Conservation (phyloP, 1,140 invertebrate species). For the Aphelenchoides fujianensis region DNA sequence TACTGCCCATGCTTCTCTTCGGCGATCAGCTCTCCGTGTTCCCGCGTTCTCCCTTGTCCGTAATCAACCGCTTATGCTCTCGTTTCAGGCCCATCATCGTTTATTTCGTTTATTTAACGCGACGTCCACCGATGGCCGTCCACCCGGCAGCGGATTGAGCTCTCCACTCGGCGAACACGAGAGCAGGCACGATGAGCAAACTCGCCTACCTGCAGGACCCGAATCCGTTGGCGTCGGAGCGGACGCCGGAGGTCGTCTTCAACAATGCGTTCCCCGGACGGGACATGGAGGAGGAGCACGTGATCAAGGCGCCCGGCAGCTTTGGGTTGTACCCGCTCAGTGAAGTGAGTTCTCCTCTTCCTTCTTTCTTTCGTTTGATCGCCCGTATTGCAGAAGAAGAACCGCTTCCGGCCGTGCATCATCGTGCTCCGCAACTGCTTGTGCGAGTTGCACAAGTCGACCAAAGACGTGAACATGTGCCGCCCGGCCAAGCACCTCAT, state of each 20-base stretch:
- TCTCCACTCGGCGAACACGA: too few species aligned
- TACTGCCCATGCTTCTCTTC: too few species aligned
- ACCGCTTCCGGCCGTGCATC: neutral
- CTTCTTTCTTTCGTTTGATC: neutral
- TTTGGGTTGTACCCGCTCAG: neutral
- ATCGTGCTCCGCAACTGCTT: neutral
- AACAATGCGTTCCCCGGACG: neutral
- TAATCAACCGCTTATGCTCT: too few species aligned
- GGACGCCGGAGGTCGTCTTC: neutral
- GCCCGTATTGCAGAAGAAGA: conserved; percentile 1
- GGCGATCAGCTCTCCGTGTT: too few species aligned
- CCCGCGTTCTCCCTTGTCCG: too few species aligned
- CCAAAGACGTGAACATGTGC: conserved; percentile 11
- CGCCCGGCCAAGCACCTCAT: neutral
- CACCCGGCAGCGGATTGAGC: too few species aligned
- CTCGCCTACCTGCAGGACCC: neutral
- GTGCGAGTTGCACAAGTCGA: conserved; percentile 10
- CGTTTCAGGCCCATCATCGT: too few species aligned
- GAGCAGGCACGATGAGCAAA: too few species aligned
- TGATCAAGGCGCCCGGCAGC: neutral
- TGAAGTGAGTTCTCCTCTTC: neutral
- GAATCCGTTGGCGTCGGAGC: neutral
- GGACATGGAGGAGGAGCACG: neutral
- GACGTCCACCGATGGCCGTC: too few species aligned
- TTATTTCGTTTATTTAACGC: too few species aligned